These are phyloP conservation scores for Holotrichia oblita DNA, from an alignment of 1,140 invertebrate species.

Conservation along the genomic window DNA sequence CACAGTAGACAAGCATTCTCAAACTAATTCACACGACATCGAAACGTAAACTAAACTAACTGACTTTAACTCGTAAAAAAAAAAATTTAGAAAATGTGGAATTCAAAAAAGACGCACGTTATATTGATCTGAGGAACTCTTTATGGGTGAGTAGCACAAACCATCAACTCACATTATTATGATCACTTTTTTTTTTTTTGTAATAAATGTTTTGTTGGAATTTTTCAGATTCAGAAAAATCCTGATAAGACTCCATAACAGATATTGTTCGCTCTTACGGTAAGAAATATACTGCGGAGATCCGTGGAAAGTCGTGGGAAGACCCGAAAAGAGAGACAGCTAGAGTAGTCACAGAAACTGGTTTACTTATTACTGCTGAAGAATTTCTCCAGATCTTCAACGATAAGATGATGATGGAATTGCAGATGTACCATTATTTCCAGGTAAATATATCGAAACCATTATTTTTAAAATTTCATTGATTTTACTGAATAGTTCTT, in stretches of 20 bases:
- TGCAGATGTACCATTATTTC: conserved; percentile 62
- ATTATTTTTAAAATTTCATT: no score
- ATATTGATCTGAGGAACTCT: conserved; percentile 69
- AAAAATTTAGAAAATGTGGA: conserved; percentile 43
- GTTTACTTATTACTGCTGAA: conserved; percentile 66
- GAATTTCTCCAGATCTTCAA: conserved; percentile 63
- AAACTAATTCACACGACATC: neutral
- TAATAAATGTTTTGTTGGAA: conserved; percentile 15
- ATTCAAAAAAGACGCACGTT: conserved; percentile 64
- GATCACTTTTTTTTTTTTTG: no score
- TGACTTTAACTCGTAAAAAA: neutral
- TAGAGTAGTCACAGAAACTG: conserved; percentile 63
- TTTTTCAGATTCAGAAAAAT: conserved; percentile 59
- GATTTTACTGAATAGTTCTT: no score
- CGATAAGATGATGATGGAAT: conserved; percentile 47
- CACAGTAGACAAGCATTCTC: neutral
- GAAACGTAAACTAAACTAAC: neutral
- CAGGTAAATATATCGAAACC: conserved; percentile 67
- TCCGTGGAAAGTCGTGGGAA: conserved; percentile 70
- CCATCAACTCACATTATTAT: neutral
- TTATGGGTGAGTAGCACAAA: conserved; percentile 59
- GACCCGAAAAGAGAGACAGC: conserved; percentile 66
- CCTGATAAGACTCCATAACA: conserved; percentile 57
- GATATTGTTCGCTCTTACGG: conserved; percentile 62
- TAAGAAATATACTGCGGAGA: conserved; percentile 68